Evolutionary conservation across 1,140 invertebrate species (phyloP).

Genomic region (Lysiphlebus fabarum): DNA sequence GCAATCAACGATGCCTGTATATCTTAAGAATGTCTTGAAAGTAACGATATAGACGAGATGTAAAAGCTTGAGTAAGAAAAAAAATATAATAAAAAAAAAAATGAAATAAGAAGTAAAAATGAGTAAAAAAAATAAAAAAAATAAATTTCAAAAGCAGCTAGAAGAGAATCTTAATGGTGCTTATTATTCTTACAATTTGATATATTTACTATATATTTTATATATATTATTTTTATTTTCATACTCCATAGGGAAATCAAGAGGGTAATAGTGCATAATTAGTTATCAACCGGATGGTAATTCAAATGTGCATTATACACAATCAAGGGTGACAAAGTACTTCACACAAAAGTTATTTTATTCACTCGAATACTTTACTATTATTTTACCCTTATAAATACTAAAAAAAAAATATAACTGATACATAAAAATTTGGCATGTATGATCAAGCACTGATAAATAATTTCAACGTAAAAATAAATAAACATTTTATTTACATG

Average conservation of each 20-base stretch:
- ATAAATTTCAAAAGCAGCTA: slow-evolving; percentile 13
- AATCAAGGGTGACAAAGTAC: slow-evolving; percentile 49
- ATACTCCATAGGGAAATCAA: slow-evolving; percentile 54
- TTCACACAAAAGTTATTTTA: slow-evolving; percentile 17
- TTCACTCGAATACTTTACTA: slow-evolving; percentile 17
- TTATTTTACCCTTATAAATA: too few relatives aligned
- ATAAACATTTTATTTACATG: too few relatives aligned
- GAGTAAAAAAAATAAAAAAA: slow-evolving; percentile 22
- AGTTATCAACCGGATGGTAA: slow-evolving; percentile 46
- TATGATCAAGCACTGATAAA: too few relatives aligned
- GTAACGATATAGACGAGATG: slow-evolving; percentile 22
- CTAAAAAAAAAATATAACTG: background rate
- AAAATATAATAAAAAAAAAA: slow-evolving; percentile 19
- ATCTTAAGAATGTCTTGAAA: slow-evolving; percentile 22
- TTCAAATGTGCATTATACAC: slow-evolving; percentile 51
- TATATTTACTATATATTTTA: slow-evolving; percentile 28
- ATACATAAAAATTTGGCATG: background rate
- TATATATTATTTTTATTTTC: slow-evolving; percentile 53
- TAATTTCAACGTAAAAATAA: background rate
- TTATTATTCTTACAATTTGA: slow-evolving; percentile 49
- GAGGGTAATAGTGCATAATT: slow-evolving; percentile 52
- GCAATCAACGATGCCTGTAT: slow-evolving; percentile 39
- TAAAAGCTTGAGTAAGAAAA: slow-evolving; percentile 22
- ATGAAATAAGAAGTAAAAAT: slow-evolving; percentile 11
- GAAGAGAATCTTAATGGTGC: slow-evolving; percentile 48